phyloP scores from a whole-genome alignment of 2,888 invertebrate species.

The Orchesella flavescens region DNA sequence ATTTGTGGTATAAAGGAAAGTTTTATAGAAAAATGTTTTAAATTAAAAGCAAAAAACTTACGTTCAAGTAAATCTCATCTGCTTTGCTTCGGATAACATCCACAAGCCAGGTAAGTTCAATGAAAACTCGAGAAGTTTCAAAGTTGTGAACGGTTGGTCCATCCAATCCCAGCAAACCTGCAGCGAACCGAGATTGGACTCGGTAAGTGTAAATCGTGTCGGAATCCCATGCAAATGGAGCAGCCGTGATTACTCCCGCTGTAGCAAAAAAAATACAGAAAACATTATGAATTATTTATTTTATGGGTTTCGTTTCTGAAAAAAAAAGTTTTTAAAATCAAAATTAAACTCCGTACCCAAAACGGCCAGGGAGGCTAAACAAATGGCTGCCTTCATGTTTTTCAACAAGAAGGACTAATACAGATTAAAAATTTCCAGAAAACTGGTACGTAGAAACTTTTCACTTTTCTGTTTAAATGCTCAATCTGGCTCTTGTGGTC shows the following conservation, averaged over 20 bases:
- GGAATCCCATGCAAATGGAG: constrained; percentile 68
- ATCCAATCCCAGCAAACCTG: constrained; percentile 53
- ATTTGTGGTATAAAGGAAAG: no score
- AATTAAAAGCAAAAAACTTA: constrained; percentile 37
- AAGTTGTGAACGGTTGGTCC: constrained; percentile 50
- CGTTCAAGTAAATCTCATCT: constrained; percentile 62
- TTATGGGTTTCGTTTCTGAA: background rate
- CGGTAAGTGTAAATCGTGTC: constrained; percentile 70
- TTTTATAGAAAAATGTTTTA: no score
- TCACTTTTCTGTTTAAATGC: background rate
- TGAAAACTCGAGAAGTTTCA: constrained; percentile 48
- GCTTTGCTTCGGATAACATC: constrained; percentile 35
- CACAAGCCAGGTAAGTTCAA: constrained; percentile 41
- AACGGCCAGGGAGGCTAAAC: constrained; percentile 67
- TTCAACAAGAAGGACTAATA: constrained; percentile 54
- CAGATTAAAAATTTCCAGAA: constrained; percentile 18
- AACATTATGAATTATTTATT: constrained; percentile 32
- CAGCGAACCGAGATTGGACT: constrained; percentile 52
- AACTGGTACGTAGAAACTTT: constrained; percentile 6
- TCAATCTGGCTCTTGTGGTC: background rate
- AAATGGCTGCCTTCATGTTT: constrained; percentile 69
- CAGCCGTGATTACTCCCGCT: constrained; percentile 68
- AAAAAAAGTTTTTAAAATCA: background rate
- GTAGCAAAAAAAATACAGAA: constrained; percentile 43
- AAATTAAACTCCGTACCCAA: constrained; percentile 65